Evolutionary conservation across 2,113 vertebrate species (phyloP).

Genomic region (Melanostigma gelatinosum): DNA sequence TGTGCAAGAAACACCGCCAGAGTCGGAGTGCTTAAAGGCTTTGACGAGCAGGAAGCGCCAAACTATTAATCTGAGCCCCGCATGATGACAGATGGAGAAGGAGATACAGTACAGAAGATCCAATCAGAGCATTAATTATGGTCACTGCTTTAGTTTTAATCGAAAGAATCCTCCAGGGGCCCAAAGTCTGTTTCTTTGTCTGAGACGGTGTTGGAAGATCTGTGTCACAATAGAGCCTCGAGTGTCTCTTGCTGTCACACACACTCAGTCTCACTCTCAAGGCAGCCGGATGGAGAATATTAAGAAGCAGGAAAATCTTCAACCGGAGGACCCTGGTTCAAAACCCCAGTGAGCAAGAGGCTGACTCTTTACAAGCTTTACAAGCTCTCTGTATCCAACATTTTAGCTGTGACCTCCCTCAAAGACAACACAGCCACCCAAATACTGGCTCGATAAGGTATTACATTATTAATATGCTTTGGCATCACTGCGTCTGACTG

Average conservation of each 20-base stretch:
- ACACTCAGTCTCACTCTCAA: conserved; percentile 22
- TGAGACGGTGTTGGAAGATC: conserved; percentile 59
- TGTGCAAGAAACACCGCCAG: conserved; percentile 63
- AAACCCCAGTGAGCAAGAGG: not conserved
- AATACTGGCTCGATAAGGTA: not conserved
- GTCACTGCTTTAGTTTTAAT: conserved; percentile 46
- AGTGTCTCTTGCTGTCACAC: conserved; percentile 53
- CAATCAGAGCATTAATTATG: conserved; percentile 73
- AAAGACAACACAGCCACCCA: conserved; percentile 18
- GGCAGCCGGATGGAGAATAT: conserved; percentile 26
- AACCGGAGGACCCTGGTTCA: not conserved
- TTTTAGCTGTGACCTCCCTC: conserved; percentile 24
- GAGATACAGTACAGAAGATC: conserved; percentile 73
- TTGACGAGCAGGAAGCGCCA: conserved; percentile 68
- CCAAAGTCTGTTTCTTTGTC: conserved; percentile 52
- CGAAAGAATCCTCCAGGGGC: conserved; percentile 60
- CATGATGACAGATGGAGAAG: conserved; percentile 75
- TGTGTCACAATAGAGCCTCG: conserved; percentile 69
- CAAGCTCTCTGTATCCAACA: not conserved
- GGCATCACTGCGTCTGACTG: conserved; percentile 29
- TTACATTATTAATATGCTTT: conserved; percentile 56
- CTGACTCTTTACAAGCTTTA: not conserved
- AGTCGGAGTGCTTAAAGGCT: conserved; percentile 66
- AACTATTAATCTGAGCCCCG: conserved; percentile 71
- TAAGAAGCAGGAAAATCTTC: conserved; percentile 24